Conservation (phyloP, 2,888 invertebrate genomes). For the Sphaerophoria taeniata region DNA sequence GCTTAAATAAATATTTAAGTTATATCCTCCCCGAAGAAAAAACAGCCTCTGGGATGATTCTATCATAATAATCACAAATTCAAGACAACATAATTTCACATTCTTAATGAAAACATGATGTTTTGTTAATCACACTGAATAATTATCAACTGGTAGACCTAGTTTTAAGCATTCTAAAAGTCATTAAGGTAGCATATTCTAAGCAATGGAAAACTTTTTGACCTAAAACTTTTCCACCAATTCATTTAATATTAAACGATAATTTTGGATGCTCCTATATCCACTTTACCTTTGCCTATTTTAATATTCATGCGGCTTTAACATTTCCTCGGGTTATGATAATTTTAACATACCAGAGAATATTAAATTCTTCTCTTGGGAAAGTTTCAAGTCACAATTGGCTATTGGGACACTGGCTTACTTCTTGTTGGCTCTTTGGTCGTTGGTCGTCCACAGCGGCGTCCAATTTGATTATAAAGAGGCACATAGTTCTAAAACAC, state of each 20-base stretch:
- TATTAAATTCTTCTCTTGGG: slow-evolving; percentile 49
- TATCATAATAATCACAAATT: too few species aligned
- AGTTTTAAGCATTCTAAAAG: too few species aligned
- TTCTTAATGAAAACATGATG: too few species aligned
- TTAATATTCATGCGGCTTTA: slow-evolving; percentile 34
- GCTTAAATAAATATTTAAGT: too few species aligned
- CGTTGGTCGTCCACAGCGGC: slow-evolving; percentile 2
- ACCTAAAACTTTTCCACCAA: slow-evolving; percentile 49
- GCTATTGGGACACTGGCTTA: neutral
- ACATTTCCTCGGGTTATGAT: slow-evolving; percentile 53
- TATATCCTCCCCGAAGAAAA: too few species aligned
- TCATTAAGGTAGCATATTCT: too few species aligned
- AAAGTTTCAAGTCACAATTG: slow-evolving; percentile 31
- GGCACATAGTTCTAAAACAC: slow-evolving; percentile 62
- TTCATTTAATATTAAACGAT: slow-evolving; percentile 29
- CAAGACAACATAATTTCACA: too few species aligned
- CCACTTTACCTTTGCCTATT: neutral
- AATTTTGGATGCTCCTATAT: neutral
- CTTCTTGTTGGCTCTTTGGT: neutral
- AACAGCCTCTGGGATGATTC: too few species aligned
- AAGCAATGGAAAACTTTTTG: slow-evolving; percentile 30
- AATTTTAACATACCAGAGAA: slow-evolving; percentile 54
- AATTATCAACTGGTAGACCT: too few species aligned
- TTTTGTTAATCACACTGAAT: too few species aligned
- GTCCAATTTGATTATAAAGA: slow-evolving; percentile 55